phyloP scores from a whole-genome alignment of 2,888 invertebrate species.

The Cerastis rubricosa region DNA sequence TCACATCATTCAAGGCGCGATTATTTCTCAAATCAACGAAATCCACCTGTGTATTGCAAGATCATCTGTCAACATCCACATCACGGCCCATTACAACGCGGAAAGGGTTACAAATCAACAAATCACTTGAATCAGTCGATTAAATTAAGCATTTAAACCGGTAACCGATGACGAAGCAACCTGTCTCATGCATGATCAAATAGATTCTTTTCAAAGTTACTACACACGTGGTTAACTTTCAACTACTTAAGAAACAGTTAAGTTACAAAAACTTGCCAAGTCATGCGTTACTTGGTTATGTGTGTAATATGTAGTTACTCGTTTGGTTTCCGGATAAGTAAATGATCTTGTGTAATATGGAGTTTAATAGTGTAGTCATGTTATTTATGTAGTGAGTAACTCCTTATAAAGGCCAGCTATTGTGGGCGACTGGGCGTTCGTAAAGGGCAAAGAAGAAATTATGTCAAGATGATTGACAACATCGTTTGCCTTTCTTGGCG shows the following conservation, averaged over 20 bases:
- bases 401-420: not conserved
- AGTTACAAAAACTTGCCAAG: slow-evolving; percentile 11
- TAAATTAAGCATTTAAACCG: slow-evolving; percentile 5
- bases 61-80: not conserved
- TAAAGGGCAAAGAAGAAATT: not conserved
- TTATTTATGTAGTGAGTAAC: not conserved
- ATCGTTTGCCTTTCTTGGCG: not conserved
- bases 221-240: slow-evolving; percentile 29
- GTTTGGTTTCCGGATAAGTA: slow-evolving; percentile 22
- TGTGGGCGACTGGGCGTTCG: not conserved
- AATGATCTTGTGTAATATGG: slow-evolving; percentile 18
- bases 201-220: slow-evolving; percentile 11
- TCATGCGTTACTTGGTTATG: slow-evolving; percentile 19
- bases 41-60: not conserved
- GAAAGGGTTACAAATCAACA: slow-evolving; percentile 3
- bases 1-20: not conserved
- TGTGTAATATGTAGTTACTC: slow-evolving; percentile 7
- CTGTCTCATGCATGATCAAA: slow-evolving; percentile 20
- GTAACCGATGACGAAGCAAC: slow-evolving; percentile 34
- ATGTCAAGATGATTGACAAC: not conserved
- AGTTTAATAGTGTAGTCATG: not conserved
- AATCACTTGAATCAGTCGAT: not conserved
- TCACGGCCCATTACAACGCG: not conserved
- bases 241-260: slow-evolving; percentile 3
- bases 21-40: slow-evolving; percentile 5